A percentile compares a stretch with the other conserved stretches of the same genome.
phyloP scores from a whole-genome alignment of 64 coral and sea anemone species.

The Acropora yongei region DNA sequence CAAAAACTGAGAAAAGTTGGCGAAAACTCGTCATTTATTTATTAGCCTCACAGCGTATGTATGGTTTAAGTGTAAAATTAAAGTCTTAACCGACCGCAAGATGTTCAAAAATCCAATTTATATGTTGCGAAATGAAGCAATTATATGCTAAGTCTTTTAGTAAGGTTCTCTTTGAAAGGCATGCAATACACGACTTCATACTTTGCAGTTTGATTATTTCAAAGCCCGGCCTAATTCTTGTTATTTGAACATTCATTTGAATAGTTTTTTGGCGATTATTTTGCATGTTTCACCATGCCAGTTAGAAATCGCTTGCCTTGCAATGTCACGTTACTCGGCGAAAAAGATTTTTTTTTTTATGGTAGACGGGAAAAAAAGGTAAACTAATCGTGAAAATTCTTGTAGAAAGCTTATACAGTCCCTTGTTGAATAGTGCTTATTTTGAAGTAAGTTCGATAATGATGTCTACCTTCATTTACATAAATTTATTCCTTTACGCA shows the following conservation, averaged over 20 bases:
- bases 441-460: slow-evolving; percentile 37
- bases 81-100: background rate
- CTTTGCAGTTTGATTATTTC: background rate
- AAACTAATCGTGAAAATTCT: slow-evolving; percentile 34
- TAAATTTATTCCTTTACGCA: slow-evolving; percentile 32
- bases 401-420: background rate
- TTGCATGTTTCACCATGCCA: background rate
- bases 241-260: background rate
- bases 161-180: background rate
- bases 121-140: background rate
- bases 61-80: slow-evolving; percentile 7
- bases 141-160: background rate
- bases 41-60: background rate
- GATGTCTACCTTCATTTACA: slow-evolving; percentile 43
- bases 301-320: background rate
- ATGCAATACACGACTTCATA: background rate
- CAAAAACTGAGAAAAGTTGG: slow-evolving; percentile 2
- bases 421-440: background rate
- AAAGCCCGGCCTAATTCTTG: background rate
- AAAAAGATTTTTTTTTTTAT: background rate
- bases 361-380: background rate
- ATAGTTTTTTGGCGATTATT: background rate
- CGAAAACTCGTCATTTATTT: slow-evolving; percentile 13
- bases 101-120: slow-evolving; percentile 4
- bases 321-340: background rate